A percentile compares a stretch with the other conserved stretches of the same genome.
Conservation (phyloP, 2,888 invertebrate genomes). For the Drosophila engyochracea region DNA sequence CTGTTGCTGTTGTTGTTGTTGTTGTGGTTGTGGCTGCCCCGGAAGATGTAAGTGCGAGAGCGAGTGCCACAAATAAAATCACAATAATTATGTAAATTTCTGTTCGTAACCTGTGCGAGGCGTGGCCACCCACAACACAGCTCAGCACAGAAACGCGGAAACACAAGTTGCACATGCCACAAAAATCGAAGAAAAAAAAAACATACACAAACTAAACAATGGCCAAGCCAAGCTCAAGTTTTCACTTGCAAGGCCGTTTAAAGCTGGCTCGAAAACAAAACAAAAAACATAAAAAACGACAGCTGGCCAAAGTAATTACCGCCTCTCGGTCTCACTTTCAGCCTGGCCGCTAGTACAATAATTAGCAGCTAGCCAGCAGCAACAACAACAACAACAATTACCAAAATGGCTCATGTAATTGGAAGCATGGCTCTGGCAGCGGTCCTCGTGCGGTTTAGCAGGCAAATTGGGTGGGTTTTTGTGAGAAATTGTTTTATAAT, state of each 20-base stretch:
- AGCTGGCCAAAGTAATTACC: constrained; percentile 65
- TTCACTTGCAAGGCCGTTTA: constrained; percentile 62
- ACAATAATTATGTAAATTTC: constrained; percentile 79
- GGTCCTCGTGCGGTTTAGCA: constrained; percentile 52
- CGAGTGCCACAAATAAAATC: constrained; percentile 66
- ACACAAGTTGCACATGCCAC: constrained; percentile 42
- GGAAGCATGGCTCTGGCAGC: constrained; percentile 44
- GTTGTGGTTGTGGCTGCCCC: constrained; percentile 22
- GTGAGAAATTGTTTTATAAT: constrained; percentile 76
- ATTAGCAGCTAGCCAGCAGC: constrained; percentile 65
- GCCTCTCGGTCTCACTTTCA: constrained; percentile 70
- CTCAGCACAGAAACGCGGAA: constrained; percentile 55
- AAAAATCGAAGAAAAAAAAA: constrained; percentile 23
- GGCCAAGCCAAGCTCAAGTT: constrained; percentile 44
- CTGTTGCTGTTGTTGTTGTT: background rate
- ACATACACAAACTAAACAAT: constrained; percentile 35
- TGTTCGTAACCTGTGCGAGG: constrained; percentile 39
- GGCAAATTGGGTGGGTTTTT: constrained; percentile 73
- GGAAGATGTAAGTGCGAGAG: constrained; percentile 33
- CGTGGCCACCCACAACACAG: constrained; percentile 64
- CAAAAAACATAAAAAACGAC: constrained; percentile 17
- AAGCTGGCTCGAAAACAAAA: background rate
- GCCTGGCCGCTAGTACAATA: constrained; percentile 52
- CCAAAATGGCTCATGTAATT: constrained; percentile 66
- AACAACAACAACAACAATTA: constrained; percentile 43